phyloP scores from a whole-genome alignment of 2,888 invertebrate species.

The Phania funesta region DNA sequence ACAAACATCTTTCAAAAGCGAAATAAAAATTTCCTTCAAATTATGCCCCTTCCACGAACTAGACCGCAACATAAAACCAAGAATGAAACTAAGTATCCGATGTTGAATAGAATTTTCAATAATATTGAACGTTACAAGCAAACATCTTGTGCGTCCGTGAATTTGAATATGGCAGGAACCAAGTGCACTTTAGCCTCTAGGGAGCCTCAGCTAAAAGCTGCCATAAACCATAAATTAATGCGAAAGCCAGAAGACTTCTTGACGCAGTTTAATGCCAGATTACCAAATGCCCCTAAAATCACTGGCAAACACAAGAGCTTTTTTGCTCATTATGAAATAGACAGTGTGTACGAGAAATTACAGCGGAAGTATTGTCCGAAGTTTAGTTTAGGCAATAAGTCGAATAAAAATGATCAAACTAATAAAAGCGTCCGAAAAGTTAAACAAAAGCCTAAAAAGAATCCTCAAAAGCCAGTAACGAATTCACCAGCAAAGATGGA shows the following conservation, averaged over 20 bases:
- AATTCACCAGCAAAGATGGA: not conserved
- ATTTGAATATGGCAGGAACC: too few relatives aligned
- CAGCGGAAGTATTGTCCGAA: constrained; percentile 13
- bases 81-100: not conserved
- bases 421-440: too few relatives aligned
- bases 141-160: too few relatives aligned
- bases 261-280: not conserved
- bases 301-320: not conserved
- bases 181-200: too few relatives aligned
- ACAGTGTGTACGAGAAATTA: constrained; percentile 15
- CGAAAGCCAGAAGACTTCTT: not conserved
- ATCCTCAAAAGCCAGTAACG: too few relatives aligned
- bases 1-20: not conserved
- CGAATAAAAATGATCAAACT: not conserved
- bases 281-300: not conserved
- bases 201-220: too few relatives aligned
- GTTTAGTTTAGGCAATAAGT: not conserved
- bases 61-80: not conserved
- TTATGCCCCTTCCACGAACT: not conserved
- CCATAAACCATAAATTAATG: too few relatives aligned
- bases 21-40: not conserved
- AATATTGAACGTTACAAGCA: too few relatives aligned
- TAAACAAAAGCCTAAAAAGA: too few relatives aligned
- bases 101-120: too few relatives aligned
- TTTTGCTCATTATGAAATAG: not conserved